A percentile compares a stretch with the other conserved stretches of the same genome.
phyloP scores from a whole-genome alignment of 1,140 invertebrate species.

The Drosophila sproati region DNA sequence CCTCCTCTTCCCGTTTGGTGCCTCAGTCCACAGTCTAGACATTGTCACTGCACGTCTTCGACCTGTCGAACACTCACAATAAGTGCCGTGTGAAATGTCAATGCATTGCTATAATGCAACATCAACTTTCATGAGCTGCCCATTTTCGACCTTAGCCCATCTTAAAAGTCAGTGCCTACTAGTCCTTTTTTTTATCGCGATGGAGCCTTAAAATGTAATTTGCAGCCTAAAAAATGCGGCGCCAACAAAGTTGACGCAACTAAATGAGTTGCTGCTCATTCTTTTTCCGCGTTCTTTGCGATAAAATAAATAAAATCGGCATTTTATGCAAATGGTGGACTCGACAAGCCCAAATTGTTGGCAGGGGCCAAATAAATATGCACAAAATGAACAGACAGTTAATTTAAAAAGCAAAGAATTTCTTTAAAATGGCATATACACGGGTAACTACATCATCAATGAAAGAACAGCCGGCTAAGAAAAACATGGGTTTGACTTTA shows the following conservation, averaged over 20 bases:
- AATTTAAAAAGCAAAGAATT: conserved; percentile 11
- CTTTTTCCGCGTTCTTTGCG: conserved; percentile 45
- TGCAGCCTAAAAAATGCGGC: conserved; percentile 38
- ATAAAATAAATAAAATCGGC: conserved; percentile 82
- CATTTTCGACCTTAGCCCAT: background rate
- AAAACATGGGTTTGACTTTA: background rate
- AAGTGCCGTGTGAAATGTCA: conserved; percentile 26
- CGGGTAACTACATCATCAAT: conserved; percentile 30
- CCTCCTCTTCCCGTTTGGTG: background rate
- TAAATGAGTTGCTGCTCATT: conserved; percentile 46
- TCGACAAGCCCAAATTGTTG: conserved; percentile 4
- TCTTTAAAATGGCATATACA: background rate
- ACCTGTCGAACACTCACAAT: conserved; percentile 27
- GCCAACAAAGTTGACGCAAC: conserved; percentile 42
- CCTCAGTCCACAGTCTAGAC: conserved; percentile 39
- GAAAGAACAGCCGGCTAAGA: background rate
- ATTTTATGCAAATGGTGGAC: conserved; percentile 72
- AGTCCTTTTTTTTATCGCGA: conserved; percentile 17
- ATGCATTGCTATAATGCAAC: conserved; percentile 28
- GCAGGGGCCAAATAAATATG: conserved; percentile 67
- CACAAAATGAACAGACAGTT: conserved; percentile 38
- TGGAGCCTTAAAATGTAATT: conserved; percentile 40
- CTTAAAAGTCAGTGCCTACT: conserved; percentile 13
- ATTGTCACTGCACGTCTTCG: conserved; percentile 4
- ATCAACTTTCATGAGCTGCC: conserved; percentile 12